Conservation (phyloP, 2,113 vertebrate species). For the Ancistrus triradiatus region DNA sequence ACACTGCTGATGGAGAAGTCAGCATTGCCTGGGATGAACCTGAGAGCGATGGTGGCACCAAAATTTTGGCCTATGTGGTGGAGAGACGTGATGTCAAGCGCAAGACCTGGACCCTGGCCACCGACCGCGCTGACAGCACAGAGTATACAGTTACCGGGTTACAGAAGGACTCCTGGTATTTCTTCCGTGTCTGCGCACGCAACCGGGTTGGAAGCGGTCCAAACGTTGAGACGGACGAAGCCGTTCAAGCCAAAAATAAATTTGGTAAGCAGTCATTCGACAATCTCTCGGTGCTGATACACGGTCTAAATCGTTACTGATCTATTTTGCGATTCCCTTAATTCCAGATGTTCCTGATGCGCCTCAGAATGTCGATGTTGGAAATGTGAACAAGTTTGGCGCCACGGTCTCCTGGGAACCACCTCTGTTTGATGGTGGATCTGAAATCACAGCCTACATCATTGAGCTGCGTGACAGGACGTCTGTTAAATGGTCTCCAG, state of each 20-base stretch:
- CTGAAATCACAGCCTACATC: slow-evolving; percentile 86
- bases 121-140: slow-evolving; percentile 83
- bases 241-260: slow-evolving; percentile 93
- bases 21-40: slow-evolving; percentile 95
- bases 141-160: slow-evolving; percentile 91
- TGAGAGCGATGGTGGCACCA: slow-evolving; percentile 90
- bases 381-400: slow-evolving; percentile 86
- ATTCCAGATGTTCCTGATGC: slow-evolving; percentile 88
- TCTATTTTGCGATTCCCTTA: slow-evolving; percentile 21
- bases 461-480: slow-evolving; percentile 90
- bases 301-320: not conserved
- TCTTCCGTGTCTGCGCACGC: slow-evolving; percentile 92
- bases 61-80: slow-evolving; percentile 85
- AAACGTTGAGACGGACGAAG: slow-evolving; percentile 83
- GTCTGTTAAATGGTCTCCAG: slow-evolving; percentile 87
- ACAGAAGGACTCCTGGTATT: slow-evolving; percentile 87
- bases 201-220: slow-evolving; percentile 94
- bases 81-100: slow-evolving; percentile 92
- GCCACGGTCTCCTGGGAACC: slow-evolving; percentile 90
- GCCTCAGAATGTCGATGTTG: slow-evolving; percentile 85
- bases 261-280: slow-evolving; percentile 79
- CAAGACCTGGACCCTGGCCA: slow-evolving; percentile 91
- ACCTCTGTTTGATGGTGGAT: slow-evolving; percentile 86
- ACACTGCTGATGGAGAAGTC: slow-evolving; percentile 92
- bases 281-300: not conserved